Evolutionary conservation across 2,797 vertebrate species (phyloP).

Genomic region (Hephaestus fuliginosus): DNA sequence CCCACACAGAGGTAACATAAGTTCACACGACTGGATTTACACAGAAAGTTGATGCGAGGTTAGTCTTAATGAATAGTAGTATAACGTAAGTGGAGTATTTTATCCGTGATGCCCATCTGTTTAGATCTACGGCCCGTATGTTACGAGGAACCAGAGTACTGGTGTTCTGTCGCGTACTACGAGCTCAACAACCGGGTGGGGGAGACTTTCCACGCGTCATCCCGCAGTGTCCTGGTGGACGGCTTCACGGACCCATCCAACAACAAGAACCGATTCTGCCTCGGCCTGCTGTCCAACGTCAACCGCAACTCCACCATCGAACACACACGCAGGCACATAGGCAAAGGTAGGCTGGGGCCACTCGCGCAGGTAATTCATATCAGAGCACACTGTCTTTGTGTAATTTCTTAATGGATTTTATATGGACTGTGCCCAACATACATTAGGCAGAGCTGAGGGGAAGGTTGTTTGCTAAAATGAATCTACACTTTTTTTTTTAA

Average conservation of each 20-base stretch:
- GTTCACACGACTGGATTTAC: not conserved
- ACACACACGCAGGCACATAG: constrained; percentile 97
- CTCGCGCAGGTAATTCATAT: not conserved
- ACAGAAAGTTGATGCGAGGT: not conserved
- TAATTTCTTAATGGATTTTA: not conserved
- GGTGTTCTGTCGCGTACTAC: constrained; percentile 98
- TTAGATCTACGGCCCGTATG: constrained; percentile 95
- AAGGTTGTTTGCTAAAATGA: not conserved
- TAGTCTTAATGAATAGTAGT: not conserved
- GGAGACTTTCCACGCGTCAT: constrained; percentile 96
- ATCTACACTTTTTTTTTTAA: not conserved
- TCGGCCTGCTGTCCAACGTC: constrained; percentile 96
- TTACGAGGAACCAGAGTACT: constrained; percentile 96
- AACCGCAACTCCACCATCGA: constrained; percentile 99
- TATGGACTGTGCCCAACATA: not conserved
- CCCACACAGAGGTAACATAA: constrained; percentile 87
- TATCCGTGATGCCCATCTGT: not conserved
- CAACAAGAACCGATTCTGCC: constrained; percentile 97
- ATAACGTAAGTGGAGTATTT: not conserved
- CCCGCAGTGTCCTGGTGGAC: constrained; percentile 94
- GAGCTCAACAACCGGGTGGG: constrained; percentile 97
- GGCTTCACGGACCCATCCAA: constrained; percentile 98
- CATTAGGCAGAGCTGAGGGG: not conserved
- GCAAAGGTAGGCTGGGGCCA: constrained; percentile 88
- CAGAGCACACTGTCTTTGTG: not conserved